A percentile compares a stretch with the other conserved stretches of the same genome.
Conservation (phyloP, 1,140 invertebrate genomes). For the Macrobrachium nipponense region DNA sequence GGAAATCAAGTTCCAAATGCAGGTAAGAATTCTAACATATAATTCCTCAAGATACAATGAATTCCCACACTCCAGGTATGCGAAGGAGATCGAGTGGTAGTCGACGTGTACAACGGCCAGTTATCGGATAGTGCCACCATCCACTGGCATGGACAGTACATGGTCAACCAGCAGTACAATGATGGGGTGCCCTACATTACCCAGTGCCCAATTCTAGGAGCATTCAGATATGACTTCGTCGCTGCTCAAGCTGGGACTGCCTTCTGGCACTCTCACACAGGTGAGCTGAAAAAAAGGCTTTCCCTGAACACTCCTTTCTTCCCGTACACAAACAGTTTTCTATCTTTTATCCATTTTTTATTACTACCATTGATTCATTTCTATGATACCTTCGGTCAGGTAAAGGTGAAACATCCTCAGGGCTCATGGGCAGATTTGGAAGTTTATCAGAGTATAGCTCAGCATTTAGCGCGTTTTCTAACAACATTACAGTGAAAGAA, state of each 20-base stretch:
- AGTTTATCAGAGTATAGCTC: no score
- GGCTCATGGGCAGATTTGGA: no score
- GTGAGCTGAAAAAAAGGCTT: not conserved
- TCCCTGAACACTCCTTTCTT: no score
- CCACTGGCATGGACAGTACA: conserved; percentile 86
- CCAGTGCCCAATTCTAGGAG: conserved; percentile 86
- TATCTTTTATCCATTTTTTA: no score
- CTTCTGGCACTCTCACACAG: conserved; percentile 34
- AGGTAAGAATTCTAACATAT: no score
- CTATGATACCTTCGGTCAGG: no score
- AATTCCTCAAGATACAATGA: not conserved
- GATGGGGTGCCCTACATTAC: conserved; percentile 91
- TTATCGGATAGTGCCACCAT: conserved; percentile 83
- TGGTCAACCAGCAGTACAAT: conserved; percentile 84
- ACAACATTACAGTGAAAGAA: no score
- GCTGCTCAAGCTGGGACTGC: conserved; percentile 1
- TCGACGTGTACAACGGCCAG: conserved; percentile 86
- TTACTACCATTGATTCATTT: no score
- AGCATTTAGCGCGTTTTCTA: no score
- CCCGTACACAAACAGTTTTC: no score
- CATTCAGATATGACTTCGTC: conserved; percentile 22
- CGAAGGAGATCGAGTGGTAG: conserved; percentile 83
- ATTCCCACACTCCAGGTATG: conserved; percentile 73
- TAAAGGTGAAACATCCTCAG: no score
- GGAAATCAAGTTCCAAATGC: no score